phyloP scores from a whole-genome alignment of 2,113 vertebrate genomes.

The Tragelaphus strepsiceros region DNA sequence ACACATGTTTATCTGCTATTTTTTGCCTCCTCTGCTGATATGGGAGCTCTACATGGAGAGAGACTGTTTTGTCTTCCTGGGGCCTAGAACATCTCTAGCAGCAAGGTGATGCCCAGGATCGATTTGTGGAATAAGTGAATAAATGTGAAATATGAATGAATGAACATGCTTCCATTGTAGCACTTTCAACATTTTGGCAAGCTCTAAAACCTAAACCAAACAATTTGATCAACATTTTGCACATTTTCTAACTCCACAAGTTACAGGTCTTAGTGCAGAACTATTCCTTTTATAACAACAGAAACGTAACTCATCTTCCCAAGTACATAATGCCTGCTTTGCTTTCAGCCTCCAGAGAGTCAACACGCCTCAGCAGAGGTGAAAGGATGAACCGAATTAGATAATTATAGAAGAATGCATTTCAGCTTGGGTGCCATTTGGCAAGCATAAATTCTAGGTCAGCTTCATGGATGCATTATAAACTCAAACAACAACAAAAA shows the following conservation, averaged over 20 bases:
- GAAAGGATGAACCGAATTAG: background rate
- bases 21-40: background rate
- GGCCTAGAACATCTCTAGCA: background rate
- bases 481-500: background rate
- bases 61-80: background rate
- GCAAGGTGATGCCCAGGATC: accelerated
- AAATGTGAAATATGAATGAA: background rate
- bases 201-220: background rate
- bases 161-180: background rate
- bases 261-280: background rate
- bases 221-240: background rate
- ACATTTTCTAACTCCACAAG: background rate
- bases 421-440: background rate
- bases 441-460: background rate
- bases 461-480: background rate
- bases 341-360: background rate
- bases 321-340: background rate
- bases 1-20: background rate
- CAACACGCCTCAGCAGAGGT: background rate
- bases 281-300: background rate
- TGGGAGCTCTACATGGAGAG: background rate
- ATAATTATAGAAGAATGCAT: background rate
- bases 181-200: background rate
- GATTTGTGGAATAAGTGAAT: background rate
- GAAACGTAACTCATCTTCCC: background rate